A percentile compares a stretch with the other conserved stretches of the same genome.
These are phyloP conservation scores for Mimas tiliae DNA, from an alignment of 2,888 invertebrate genomes.

Conservation along the genomic window DNA sequence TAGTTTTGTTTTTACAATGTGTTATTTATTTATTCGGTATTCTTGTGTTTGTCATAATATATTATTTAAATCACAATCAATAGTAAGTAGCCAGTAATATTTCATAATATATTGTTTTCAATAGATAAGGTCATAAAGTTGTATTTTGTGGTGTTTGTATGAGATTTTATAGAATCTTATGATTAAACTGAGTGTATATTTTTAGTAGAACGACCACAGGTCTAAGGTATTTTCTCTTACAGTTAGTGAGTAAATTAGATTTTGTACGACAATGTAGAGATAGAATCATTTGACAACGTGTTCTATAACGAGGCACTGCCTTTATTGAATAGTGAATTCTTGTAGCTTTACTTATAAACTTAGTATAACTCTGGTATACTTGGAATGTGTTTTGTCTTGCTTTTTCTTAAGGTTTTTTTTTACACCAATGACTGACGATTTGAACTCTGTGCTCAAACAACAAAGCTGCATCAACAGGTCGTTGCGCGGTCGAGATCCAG, in stretches of 20 bases:
- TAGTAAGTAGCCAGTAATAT: background rate
- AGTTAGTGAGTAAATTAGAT: slow-evolving; percentile 42
- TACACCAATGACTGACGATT: too few relatives aligned
- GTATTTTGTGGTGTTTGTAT: slow-evolving; percentile 30
- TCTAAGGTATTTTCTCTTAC: slow-evolving; percentile 28
- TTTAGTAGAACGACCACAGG: slow-evolving; percentile 36
- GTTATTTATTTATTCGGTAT: slow-evolving; percentile 1
- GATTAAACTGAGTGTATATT: slow-evolving; percentile 40
- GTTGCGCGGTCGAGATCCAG: too few relatives aligned
- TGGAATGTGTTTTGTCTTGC: too few relatives aligned
- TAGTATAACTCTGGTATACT: background rate
- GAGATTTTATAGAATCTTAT: slow-evolving; percentile 43
- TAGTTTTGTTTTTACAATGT: background rate
- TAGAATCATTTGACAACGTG: slow-evolving; percentile 42
- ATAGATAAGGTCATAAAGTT: slow-evolving; percentile 19
- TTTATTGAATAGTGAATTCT: slow-evolving; percentile 38
- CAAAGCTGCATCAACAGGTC: too few relatives aligned
- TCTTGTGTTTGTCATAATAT: background rate
- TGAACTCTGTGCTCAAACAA: too few relatives aligned
- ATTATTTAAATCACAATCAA: background rate
- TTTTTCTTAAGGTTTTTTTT: too few relatives aligned
- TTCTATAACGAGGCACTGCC: slow-evolving; percentile 53
- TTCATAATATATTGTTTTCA: background rate
- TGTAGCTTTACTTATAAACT: background rate
- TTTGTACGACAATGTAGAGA: slow-evolving; percentile 45